Conservation (phyloP, 2,888 invertebrate genomes). For the Punctoribates punctum region DNA sequence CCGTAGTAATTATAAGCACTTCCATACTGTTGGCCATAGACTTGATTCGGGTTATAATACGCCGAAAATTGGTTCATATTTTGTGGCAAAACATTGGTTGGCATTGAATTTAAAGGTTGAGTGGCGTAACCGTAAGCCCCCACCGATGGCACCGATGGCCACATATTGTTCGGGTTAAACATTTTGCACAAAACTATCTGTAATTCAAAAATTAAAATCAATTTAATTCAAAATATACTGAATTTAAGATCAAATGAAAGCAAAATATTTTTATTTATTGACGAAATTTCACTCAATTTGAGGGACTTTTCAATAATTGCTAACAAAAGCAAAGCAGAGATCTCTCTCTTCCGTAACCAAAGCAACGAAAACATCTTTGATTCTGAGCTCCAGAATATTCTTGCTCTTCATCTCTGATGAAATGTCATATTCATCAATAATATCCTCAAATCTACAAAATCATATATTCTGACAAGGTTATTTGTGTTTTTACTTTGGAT, state of each 20-base stretch:
- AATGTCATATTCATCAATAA: too few relatives aligned
- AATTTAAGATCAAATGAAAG: not conserved
- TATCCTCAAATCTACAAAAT: too few relatives aligned
- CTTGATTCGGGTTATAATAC: not conserved
- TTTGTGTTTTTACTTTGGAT: too few relatives aligned
- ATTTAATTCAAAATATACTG: not conserved
- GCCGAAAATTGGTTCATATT: not conserved
- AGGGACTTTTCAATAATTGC: conserved; percentile 9
- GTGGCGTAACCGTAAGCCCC: not conserved
- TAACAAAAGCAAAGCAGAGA: not conserved
- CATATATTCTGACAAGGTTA: too few relatives aligned
- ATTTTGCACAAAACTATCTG: not conserved
- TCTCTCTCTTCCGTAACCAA: too few relatives aligned
- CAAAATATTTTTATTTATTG: not conserved
- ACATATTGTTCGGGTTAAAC: conserved; percentile 8
- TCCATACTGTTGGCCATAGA: not conserved
- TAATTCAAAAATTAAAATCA: not conserved
- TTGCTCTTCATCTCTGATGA: too few relatives aligned
- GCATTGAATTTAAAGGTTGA: not conserved
- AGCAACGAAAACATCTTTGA: too few relatives aligned
- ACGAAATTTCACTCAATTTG: not conserved
- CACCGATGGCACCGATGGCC: not conserved
- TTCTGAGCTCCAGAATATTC: too few relatives aligned
- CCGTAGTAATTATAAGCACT: not conserved
- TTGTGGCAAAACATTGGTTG: not conserved